Base-by-base conservation (phyloP, 2,113 vertebrate genomes). In the Halcyon malimbica region DNA sequence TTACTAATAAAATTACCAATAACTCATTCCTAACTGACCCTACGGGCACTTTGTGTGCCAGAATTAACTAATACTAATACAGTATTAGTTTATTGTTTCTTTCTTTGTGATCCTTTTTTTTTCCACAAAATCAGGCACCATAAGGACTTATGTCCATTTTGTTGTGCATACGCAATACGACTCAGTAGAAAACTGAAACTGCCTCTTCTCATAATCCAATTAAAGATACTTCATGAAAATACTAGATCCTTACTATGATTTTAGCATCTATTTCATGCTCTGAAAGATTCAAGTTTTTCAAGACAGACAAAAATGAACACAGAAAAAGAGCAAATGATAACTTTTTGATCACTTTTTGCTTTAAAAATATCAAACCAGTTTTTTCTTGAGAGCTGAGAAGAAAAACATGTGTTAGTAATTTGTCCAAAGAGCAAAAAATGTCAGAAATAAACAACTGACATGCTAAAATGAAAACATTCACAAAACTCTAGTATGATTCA, bases 361-460 rank as follows among this genome's bases (percentile, higher is more conserved):
- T 91, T 4, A 78, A 94, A 96, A 89, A 63, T 71, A 77, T 13
- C 2, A 9, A 62, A 79, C 35, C 3, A 16, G 65, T 62, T 57
- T 50, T 88, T 90, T 82, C 48, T 85, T 69, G 39, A 91, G 21
- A 68, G 18, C 6, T 85, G 29, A 87, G 48, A 53, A 46, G 20
- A 68, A 59, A 82, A 87, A 76, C 60, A 82, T 60, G 29, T 87
- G 82, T 57, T 93, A 91, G 33, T 68, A 64, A 92, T 95, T 87
- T 92, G 15, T 24, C 48, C 62, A 89, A 84, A 93, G 29, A 56
- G 15, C 6, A 37, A 75, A 80, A 94, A 86, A 29, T 24, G 4
- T 70, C 48, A 80, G 48, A 91, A 84, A 83, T 83, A 90, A 87
- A 87, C 46, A 83, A 87, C 60, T 75, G 20, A 69, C 63, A 78